phyloP scores from a whole-genome alignment of 2,888 invertebrate genomes.

The Acanthoscelides obtectus region DNA sequence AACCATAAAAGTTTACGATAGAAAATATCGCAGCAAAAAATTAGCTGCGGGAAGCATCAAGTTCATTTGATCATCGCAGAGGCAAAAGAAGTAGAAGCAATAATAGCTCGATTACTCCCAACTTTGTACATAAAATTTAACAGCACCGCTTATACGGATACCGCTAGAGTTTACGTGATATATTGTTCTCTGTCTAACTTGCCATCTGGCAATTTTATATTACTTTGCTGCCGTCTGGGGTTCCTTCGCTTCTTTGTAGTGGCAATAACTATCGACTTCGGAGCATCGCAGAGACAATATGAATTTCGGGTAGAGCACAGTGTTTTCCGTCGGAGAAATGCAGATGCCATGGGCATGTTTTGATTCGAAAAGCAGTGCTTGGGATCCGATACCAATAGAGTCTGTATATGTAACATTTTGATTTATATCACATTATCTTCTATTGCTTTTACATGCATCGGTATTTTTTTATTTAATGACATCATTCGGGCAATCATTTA shows the following conservation, averaged over 20 bases:
- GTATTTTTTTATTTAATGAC: too few relatives aligned
- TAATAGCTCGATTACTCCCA: constrained; percentile 36
- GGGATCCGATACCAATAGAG: too few relatives aligned
- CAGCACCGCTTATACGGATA: constrained; percentile 31
- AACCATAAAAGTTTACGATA: neutral
- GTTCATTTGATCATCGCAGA: neutral
- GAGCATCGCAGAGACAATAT: neutral
- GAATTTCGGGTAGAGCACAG: neutral
- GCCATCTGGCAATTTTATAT: constrained; percentile 32
- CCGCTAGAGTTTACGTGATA: constrained; percentile 29
- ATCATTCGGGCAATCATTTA: too few relatives aligned
- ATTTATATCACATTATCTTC: too few relatives aligned
- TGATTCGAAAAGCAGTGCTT: too few relatives aligned
- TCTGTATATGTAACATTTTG: too few relatives aligned
- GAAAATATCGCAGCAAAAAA: neutral
- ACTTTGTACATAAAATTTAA: constrained; percentile 40
- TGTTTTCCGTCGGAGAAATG: too few relatives aligned
- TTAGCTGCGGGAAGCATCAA: neutral
- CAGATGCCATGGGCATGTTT: too few relatives aligned
- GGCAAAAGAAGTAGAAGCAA: constrained; percentile 15
- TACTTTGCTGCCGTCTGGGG: constrained; percentile 10
- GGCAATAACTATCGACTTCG: neutral
- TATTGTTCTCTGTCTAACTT: constrained; percentile 25
- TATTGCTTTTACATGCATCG: too few relatives aligned
- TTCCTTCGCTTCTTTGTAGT: neutral